Evolutionary conservation across 2,888 invertebrate species (phyloP), one percentile per base, ranked within the genome.

Genomic region (Drosophila mercatorum): DNA sequence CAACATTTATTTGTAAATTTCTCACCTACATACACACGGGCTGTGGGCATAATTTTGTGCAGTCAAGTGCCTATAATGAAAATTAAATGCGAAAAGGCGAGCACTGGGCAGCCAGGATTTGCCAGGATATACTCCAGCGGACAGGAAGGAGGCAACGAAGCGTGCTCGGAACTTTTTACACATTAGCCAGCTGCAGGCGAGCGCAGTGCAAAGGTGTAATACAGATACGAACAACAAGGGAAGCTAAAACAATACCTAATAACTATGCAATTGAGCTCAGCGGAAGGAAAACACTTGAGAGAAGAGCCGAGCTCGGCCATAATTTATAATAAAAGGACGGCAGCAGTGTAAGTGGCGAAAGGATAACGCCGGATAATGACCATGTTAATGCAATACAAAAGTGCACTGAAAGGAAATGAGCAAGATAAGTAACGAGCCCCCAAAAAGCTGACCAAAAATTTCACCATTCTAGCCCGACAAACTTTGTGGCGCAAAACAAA

Each of bases 311-410:
- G 38, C 43, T 31, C 36, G 51, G 17, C 11, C 65, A 78, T 71
- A 74, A 80, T 74, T 80, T 68, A 79, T 68, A 72, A 72, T 78
- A 69, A 68, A 66, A 52, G 26, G 28, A 53, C 41, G 34, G 58
- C 49, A 68, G 65, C 46, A 14, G 38, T 7, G 59, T 26, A 65
- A 65, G 65, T 73, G 66, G 57, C 59, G 57, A 80, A 75, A 65
- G 80, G 72, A 80, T 74, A 78, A 72, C 74, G 64, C 62, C 52
- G 83, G 70, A 87, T 87, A 87, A 87, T 87, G 86, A 84, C 88
- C 83, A 88, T 88, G 86, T 87, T 87, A 87, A 87, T 88, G 88
- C 83, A 84, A 81, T 85, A 86, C 86, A 86, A 80, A 85, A 86
- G 86, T 85, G 88, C 88, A 85, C 85, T 85, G 85, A 85, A 85